Conservation (phyloP, 2,888 invertebrate genomes). For the Rhogogaster chlorosoma region DNA sequence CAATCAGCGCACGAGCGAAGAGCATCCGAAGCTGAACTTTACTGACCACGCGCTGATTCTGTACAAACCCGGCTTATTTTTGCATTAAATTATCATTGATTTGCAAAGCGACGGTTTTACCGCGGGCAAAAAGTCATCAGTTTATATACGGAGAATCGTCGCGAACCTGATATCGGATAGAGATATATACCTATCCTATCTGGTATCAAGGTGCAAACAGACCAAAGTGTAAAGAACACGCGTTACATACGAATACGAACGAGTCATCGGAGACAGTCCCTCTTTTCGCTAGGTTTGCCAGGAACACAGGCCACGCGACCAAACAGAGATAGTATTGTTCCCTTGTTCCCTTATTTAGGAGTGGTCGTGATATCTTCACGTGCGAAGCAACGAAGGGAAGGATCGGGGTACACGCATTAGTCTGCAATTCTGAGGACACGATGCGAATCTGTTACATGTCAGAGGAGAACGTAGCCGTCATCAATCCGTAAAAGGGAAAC, state of each 20-base stretch:
- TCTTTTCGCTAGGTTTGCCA: slow-evolving; percentile 17
- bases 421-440: not conserved
- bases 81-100: not conserved
- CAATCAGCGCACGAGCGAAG: slow-evolving; percentile 50
- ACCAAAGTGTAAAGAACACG: not conserved
- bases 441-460: slow-evolving; percentile 23
- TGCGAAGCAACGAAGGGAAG: not conserved
- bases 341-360: not conserved
- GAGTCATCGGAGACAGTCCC: slow-evolving; percentile 23
- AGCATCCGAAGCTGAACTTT: slow-evolving; percentile 43
- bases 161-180: not conserved
- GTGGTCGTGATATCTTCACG: not conserved
- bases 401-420: not conserved
- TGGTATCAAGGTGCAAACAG: slow-evolving; percentile 39
- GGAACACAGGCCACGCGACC: slow-evolving; percentile 48
- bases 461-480: not conserved
- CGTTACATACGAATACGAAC: not conserved
- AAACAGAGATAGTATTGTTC: slow-evolving; percentile 38
- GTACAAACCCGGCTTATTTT: not conserved
- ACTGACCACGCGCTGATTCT: slow-evolving; percentile 42
- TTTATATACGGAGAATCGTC: not conserved
- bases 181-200: slow-evolving; percentile 6
- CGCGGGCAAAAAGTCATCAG: not conserved
- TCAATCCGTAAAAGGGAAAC: not conserved
- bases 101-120: not conserved